Conservation (phyloP, 2,113 vertebrate species). For the Scytalopus superciliaris region DNA sequence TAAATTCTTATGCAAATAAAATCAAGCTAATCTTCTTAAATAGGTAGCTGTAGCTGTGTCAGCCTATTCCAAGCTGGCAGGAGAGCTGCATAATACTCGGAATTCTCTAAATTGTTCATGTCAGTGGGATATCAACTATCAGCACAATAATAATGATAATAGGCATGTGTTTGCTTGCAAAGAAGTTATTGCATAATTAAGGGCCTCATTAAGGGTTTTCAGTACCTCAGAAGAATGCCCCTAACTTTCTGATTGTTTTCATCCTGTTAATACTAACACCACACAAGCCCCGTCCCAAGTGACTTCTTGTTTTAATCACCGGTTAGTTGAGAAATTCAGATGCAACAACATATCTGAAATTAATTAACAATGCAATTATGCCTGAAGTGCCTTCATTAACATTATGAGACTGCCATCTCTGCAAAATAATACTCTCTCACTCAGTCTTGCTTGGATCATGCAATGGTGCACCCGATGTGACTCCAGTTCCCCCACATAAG, state of each 20-base stretch:
- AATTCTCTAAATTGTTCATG: conserved; percentile 83
- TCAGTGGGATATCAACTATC: conserved; percentile 79
- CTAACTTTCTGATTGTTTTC: conserved; percentile 20
- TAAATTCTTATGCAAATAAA: conserved; percentile 88
- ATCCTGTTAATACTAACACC: conserved; percentile 23
- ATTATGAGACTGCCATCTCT: not conserved
- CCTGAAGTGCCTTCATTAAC: not conserved
- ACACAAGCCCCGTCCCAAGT: conserved; percentile 6
- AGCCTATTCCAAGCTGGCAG: conserved; percentile 71
- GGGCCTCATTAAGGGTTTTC: conserved; percentile 22
- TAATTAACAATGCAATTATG: not conserved
- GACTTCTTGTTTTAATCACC: conserved; percentile 12
- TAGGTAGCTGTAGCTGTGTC: conserved; percentile 81
- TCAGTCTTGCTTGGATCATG: not conserved
- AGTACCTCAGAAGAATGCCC: not conserved
- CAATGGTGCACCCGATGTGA: not conserved
- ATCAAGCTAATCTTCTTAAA: conserved; percentile 87
- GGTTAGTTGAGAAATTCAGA: conserved; percentile 4
- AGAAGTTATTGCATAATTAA: conserved; percentile 40
- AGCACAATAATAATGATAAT: conserved; percentile 73
- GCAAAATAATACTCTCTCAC: not conserved
- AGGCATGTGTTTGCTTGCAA: conserved; percentile 18
- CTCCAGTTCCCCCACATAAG: not conserved
- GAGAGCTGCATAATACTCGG: conserved; percentile 80
- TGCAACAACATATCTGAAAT: conserved; percentile 6